Evolutionary conservation across 2,797 vertebrate genomes (phyloP).

Genomic region (Propithecus deckenii): DNA sequence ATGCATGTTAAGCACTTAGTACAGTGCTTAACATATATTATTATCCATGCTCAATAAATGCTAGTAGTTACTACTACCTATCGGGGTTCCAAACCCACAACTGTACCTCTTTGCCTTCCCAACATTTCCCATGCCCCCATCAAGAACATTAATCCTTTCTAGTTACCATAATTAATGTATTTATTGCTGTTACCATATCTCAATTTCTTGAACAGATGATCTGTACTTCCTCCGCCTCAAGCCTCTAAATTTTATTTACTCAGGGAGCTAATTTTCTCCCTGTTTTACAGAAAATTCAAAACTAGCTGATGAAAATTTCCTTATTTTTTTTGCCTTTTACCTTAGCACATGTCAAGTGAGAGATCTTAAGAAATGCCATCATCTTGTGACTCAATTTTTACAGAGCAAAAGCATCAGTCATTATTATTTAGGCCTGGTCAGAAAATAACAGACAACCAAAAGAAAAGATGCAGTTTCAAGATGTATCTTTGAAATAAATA

Average conservation of each 20-base stretch:
- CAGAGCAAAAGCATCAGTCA: neutral
- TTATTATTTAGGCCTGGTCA: neutral
- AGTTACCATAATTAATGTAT: neutral
- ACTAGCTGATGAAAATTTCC: neutral
- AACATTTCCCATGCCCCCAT: neutral
- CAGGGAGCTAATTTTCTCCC: neutral
- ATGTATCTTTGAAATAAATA: neutral
- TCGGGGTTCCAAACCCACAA: neutral
- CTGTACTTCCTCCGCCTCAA: neutral
- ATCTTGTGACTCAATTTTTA: neutral
- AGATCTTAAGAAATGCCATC: neutral
- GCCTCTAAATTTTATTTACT: neutral
- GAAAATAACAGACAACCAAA: neutral
- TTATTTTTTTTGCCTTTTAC: slow-evolving; percentile 11
- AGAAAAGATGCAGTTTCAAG: neutral
- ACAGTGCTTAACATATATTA: neutral
- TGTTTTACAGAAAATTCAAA: neutral
- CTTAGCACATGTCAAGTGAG: neutral
- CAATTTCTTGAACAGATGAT: neutral
- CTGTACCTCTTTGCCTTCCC: neutral
- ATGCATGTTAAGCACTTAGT: neutral
- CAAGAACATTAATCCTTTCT: neutral
- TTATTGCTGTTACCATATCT: neutral
- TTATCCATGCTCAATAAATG: neutral
- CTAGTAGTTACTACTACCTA: neutral